These are phyloP conservation scores for Prosopocoilus inquinatus DNA, from an alignment of 2,888 invertebrate genomes.

Conservation along the genomic window DNA sequence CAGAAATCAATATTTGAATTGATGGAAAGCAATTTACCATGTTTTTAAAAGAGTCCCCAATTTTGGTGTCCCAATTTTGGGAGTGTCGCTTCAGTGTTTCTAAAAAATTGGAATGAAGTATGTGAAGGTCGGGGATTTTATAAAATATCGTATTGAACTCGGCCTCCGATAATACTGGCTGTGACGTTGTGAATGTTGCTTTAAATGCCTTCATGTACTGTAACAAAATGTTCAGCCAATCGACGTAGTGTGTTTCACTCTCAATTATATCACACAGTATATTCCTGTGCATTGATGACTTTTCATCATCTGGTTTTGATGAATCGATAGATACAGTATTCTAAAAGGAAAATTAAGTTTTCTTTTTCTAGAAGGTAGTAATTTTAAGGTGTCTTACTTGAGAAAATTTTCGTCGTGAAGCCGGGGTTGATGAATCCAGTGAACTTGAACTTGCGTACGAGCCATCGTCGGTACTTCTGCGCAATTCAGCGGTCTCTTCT, in stretches of 20 bases:
- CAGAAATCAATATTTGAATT: too few relatives aligned
- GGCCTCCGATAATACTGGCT: constrained; percentile 84
- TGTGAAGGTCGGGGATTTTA: constrained; percentile 85
- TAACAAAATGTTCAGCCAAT: constrained; percentile 79
- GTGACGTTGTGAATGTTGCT: constrained; percentile 82
- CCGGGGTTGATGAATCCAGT: constrained; percentile 55
- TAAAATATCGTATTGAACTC: constrained; percentile 91
- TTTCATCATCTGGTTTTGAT: constrained; percentile 66
- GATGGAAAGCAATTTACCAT: too few relatives aligned
- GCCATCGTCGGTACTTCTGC: constrained; percentile 46
- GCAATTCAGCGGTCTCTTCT: constrained; percentile 51
- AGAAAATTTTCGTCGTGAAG: constrained; percentile 48
- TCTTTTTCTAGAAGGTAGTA: neutral
- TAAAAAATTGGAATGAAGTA: constrained; percentile 79
- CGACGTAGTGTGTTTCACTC: constrained; percentile 87
- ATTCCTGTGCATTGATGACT: constrained; percentile 82
- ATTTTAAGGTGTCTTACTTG: constrained; percentile 18
- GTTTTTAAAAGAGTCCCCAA: constrained; percentile 83
- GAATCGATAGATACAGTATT: constrained; percentile 44
- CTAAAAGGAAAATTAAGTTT: constrained; percentile 7
- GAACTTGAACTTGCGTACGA: constrained; percentile 52
- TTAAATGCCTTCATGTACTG: constrained; percentile 92
- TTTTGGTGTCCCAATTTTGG: constrained; percentile 73
- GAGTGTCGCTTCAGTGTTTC: constrained; percentile 69
- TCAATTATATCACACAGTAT: constrained; percentile 88